Conservation (phyloP, 1,140 invertebrate species). For the Paraescarpia echinospica region DNA sequence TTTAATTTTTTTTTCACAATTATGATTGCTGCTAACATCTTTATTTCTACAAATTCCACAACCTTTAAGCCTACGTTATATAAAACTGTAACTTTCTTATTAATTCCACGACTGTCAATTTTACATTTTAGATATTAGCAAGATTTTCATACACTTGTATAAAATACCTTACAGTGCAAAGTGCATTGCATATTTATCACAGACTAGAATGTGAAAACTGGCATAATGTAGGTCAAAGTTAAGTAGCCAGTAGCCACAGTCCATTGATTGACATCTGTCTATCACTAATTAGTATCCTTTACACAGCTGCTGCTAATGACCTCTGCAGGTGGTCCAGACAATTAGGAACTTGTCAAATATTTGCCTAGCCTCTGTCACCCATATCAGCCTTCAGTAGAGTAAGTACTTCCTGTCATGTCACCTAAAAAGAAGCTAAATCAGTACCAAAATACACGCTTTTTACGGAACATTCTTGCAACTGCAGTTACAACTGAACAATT, state of each 20-base stretch:
- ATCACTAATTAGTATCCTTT: neutral
- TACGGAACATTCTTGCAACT: neutral
- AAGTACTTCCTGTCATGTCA: neutral
- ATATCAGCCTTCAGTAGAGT: neutral
- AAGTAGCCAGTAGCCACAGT: neutral
- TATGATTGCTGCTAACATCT: neutral
- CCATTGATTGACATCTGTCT: neutral
- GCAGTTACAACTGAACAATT: neutral
- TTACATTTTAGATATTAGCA: neutral
- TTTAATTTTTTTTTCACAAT: neutral
- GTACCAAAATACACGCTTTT: neutral
- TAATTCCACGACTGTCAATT: neutral
- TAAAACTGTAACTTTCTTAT: neutral
- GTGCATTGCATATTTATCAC: neutral
- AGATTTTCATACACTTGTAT: neutral
- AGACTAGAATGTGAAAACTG: too few relatives aligned
- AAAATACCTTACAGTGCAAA: neutral
- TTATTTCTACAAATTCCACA: neutral
- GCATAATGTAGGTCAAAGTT: neutral
- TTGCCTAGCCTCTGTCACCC: neutral
- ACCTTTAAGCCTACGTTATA: neutral
- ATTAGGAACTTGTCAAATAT: neutral
- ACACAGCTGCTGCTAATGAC: neutral
- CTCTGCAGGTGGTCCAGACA: neutral
- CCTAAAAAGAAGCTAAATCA: neutral